Conservation (phyloP, 1,140 invertebrate genomes). For the Subanguina moxae region DNA sequence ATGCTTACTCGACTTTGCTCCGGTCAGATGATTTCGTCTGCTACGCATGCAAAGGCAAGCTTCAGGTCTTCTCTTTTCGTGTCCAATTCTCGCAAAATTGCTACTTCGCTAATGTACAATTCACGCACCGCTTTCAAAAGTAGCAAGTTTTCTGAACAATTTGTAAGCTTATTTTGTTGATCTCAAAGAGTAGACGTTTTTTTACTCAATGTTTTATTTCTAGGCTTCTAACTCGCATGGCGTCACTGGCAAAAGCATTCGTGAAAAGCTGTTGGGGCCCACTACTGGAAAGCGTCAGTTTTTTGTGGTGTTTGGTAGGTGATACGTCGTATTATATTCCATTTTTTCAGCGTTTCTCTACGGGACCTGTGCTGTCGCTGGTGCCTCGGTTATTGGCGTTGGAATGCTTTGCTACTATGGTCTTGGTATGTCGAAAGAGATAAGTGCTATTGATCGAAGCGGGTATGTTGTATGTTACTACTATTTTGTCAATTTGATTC, state of each 20-base stretch:
- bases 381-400: conserved; percentile 80
- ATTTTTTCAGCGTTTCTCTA: conserved; percentile 69
- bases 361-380: conserved; percentile 82
- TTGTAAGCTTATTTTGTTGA: too few species aligned
- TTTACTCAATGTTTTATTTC: background rate
- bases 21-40: too few species aligned
- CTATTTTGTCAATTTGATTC: conserved; percentile 1
- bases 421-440: conserved; percentile 67
- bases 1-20: too few species aligned
- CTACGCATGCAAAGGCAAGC: too few species aligned
- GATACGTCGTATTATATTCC: too few species aligned
- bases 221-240: too few species aligned
- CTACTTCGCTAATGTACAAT: too few species aligned
- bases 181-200: too few species aligned
- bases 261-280: conserved; percentile 53
- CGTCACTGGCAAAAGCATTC: conserved; percentile 8
- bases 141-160: too few species aligned
- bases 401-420: conserved; percentile 94
- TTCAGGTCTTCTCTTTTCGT: too few species aligned
- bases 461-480: conserved; percentile 65
- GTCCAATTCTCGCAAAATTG: too few species aligned
- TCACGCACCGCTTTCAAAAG: too few species aligned
- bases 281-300: conserved; percentile 54
- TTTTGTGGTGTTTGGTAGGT: background rate
- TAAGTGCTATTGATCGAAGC: conserved; percentile 67